Conservation (phyloP, 1,140 invertebrate species). For the Bombus confusus region DNA sequence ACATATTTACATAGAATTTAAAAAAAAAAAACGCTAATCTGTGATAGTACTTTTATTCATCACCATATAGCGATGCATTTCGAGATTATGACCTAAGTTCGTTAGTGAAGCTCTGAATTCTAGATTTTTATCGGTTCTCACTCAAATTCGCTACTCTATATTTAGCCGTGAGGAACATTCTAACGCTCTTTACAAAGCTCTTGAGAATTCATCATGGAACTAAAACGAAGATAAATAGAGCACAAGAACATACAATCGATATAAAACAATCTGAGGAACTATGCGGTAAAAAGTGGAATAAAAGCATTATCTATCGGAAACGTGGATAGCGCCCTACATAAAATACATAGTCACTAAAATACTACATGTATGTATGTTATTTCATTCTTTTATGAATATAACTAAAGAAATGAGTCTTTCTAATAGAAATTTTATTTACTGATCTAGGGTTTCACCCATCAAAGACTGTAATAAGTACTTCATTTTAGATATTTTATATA, state of each 20-base stretch:
- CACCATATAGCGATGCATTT: constrained; percentile 36
- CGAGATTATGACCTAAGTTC: constrained; percentile 49
- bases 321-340: neutral
- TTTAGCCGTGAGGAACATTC: neutral
- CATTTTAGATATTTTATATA: too few species aligned
- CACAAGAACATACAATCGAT: neutral
- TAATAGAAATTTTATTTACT: neutral
- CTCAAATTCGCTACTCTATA: neutral
- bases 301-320: neutral
- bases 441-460: neutral
- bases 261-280: too few species aligned
- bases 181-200: neutral
- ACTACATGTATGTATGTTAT: neutral
- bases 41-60: too few species aligned
- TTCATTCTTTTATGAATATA: neutral
- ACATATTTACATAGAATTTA: neutral
- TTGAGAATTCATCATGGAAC: neutral
- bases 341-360: neutral
- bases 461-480: neutral
- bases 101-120: constrained; percentile 37
- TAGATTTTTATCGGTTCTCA: constrained; percentile 34
- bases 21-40: too few species aligned
- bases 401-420: neutral
- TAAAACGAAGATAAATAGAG: neutral
- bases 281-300: too few species aligned